Base-by-base conservation (phyloP, 1,140 invertebrate species). In the Cephus cinctus region DNA sequence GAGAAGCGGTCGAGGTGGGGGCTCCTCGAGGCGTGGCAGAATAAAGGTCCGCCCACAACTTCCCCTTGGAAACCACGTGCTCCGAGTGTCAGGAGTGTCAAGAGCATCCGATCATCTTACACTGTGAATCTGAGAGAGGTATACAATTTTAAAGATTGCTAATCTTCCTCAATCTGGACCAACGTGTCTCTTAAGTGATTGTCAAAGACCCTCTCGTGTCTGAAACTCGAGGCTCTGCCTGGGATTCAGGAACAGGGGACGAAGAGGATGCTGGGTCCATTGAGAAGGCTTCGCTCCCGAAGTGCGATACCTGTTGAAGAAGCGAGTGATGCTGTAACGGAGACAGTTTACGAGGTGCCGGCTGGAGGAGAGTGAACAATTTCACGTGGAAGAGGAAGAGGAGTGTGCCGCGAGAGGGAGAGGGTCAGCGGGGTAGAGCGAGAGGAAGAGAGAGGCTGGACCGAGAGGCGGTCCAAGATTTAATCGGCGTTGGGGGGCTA, bases 381-480 rank as follows among this genome's bases (percentile, higher is more conserved):
- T 27, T 8, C 6, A 47, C 14, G 34, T 22, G 21, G 35, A 54
- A 42, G 27, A 32, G 18, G 39, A 46, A 16, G 43, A 30, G 42
- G 36, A 54, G 44, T 27, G 39, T 38, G 25, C 43, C 48, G 19
- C 18, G 23, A 18, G 35, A 54, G 27, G 34, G 36, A 25, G 42
- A 52, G 44, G 22, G 43, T 38, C 11, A 15, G 25, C 25, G 25
- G 6, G 6, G 6, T n/a, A 9, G 35, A 38, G 16, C 9, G 35
- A 18, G 35, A 18, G 25, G 34, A 46, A 44, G 38, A 39, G 43
- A 53, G 56, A 48, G 43, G 47, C 45, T 43, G 34, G 50, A 32
- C 45, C 50, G 34, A 36, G 45, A 59, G 65, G 70, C 67, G 67
- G 71, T 39, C 61, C 61, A 49, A 63, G 66, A 64, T 63, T 58